These are phyloP conservation scores for Ochropleura leucogaster DNA, from an alignment of 2,888 invertebrate species.

Conservation along the genomic window DNA sequence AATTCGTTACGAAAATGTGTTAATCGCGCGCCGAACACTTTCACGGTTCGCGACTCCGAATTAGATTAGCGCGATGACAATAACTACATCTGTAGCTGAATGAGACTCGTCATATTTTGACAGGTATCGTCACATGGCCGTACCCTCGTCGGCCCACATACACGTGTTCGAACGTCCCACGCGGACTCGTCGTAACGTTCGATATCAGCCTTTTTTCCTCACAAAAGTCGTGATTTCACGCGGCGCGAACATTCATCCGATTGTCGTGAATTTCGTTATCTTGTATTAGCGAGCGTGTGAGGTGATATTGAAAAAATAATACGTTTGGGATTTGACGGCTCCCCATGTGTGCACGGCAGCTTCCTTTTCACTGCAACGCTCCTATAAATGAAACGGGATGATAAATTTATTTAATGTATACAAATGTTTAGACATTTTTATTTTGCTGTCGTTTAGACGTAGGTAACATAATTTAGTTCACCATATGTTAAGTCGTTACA, in stretches of 20 bases:
- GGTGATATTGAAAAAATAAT: slow-evolving; percentile 90
- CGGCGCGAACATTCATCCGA: slow-evolving; percentile 89
- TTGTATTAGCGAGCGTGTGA: slow-evolving; percentile 86
- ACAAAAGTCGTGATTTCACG: slow-evolving; percentile 90
- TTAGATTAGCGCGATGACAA: slow-evolving; percentile 89
- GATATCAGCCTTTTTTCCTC: slow-evolving; percentile 79
- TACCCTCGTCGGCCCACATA: slow-evolving; percentile 89
- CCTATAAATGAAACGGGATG: slow-evolving; percentile 87
- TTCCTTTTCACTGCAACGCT: slow-evolving; percentile 86
- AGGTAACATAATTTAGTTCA: slow-evolving; percentile 90
- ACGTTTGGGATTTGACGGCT: slow-evolving; percentile 89
- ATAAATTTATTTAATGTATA: slow-evolving; percentile 91
- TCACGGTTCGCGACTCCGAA: slow-evolving; percentile 87
- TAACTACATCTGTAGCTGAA: slow-evolving; percentile 88
- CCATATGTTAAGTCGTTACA: slow-evolving; percentile 88
- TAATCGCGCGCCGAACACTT: slow-evolving; percentile 86
- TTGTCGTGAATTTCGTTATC: slow-evolving; percentile 89
- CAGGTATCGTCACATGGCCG: slow-evolving; percentile 86
- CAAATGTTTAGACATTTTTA: slow-evolving; percentile 91
- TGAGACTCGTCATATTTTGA: slow-evolving; percentile 89
- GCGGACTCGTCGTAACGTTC: slow-evolving; percentile 75
- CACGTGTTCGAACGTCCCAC: slow-evolving; percentile 86
- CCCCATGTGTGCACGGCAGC: slow-evolving; percentile 89
- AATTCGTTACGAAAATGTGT: slow-evolving; percentile 90
- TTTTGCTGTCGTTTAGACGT: slow-evolving; percentile 89